Percentiles rank a stretch among this genome's conserved stretches.
Evolutionary conservation across 2,113 vertebrate genomes (phyloP).

Genomic region (Reinhardtius hippoglossoides): DNA sequence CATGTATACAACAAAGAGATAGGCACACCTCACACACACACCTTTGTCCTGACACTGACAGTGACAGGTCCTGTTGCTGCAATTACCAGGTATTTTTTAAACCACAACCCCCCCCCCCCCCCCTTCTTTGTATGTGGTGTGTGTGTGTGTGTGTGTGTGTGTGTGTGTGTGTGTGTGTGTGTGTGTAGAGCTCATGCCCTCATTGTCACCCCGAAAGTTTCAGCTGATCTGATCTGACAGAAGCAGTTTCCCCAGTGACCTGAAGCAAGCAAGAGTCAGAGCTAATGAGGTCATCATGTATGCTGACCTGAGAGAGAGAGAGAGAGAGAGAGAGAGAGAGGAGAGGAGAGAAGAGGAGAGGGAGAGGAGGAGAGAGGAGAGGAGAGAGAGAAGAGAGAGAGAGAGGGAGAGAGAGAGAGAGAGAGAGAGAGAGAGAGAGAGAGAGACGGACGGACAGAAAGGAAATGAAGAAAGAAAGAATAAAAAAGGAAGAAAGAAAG

Average conservation of each 20-base stretch:
- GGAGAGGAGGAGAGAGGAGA: background rate
- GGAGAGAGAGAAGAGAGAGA: background rate
- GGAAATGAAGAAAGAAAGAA: too few species aligned
- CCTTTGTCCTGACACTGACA: slow-evolving; percentile 10
- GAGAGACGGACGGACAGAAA: too few species aligned
- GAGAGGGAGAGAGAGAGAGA: background rate
- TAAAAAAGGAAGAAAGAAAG: background rate
- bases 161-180: background rate
- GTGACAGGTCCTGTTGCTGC: slow-evolving; percentile 14
- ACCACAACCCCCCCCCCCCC: slow-evolving; percentile 2
- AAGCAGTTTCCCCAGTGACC: background rate
- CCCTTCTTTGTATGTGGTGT: background rate
- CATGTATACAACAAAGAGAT: too few species aligned
- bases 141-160: slow-evolving; percentile 11
- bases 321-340: background rate
- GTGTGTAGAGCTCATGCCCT: background rate
- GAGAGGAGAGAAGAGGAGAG: too few species aligned
- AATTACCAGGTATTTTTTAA: slow-evolving; percentile 24
- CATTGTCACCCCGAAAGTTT: slow-evolving; percentile 3
- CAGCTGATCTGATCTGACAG: slow-evolving; percentile 12
- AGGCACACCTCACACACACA: background rate
- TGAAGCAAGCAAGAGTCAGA: slow-evolving; percentile 13
- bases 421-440: background rate
- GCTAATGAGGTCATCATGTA: slow-evolving; percentile 24
- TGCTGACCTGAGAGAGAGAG: background rate